Evolutionary conservation across 2,888 invertebrate genomes (phyloP), one percentile per base, ranked within the genome.

Genomic region (Lasioglossum figueresi): DNA sequence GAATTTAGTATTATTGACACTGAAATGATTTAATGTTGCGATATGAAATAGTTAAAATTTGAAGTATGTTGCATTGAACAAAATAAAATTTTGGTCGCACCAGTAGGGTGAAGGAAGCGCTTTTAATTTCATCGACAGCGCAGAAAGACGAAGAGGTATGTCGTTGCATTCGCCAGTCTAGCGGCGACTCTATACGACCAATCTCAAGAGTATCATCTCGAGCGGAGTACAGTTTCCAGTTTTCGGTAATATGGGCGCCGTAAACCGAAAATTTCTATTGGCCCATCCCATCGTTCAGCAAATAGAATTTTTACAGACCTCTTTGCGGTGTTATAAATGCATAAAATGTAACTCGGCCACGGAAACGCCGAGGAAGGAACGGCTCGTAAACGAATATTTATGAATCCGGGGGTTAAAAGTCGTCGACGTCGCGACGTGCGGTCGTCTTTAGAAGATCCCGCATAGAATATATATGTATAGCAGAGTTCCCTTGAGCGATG

Each of bases 351-450:
- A 66, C 45, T 48, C n/a, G 79, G 23, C 14, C n/a, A 40, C 37
- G 63, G 68, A 68, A 70, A 14, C 23, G 40, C 2, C 37, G 19
- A 4, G n/a, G 31, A 56, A 23, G 45, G 56, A 45, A 34, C 66
- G 66, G 23, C 66, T 66, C 73, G 31, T 68, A 68, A 81, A 68
- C 73, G 82, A 74, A 82, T 81, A 81, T 81, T 82, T 82, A 82
- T 81, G 82, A 81, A 82, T 56, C 23, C 6, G 19, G 43, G 43
- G 14, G 68, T 23, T 81, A 68, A 56, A 81, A 74, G 43, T 68
- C 82, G 82, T 52, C 63, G 68, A 12, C 34, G 81, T 27, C 16
- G 40, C 82, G 23, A n/a, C 23, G 43, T 40, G 66, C 63, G 68
- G 31, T n/a, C 12, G 31, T 43, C 27, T 74, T 68, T 74, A 56